Base-by-base conservation (phyloP, 1,140 invertebrate species). In the Apis dorsata region DNA sequence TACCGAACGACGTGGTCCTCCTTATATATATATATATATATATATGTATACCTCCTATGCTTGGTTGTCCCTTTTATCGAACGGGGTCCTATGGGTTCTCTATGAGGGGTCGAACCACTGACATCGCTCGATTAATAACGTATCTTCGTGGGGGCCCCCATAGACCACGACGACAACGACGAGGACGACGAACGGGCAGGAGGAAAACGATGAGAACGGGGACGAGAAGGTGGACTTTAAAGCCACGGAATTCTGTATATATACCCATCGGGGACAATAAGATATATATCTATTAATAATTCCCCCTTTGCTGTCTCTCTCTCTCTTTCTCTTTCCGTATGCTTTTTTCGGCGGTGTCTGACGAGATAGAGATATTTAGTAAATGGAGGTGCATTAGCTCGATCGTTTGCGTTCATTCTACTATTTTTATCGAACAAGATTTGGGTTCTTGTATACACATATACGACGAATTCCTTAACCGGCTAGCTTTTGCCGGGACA, bases 91-190 rank as follows among this genome's bases (percentile, higher is more conserved):
- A 89, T 89, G 87, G 87, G 85, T 88, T 88, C 89, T 89, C 90
- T 90, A 90, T 90, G 88, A 90, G 90, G 88, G 89, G 90, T 90
- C 90, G 90, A 90, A 90, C 83, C 86, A 90, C 90, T 89, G 89
- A 90, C 89, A 88, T 90, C 88, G 85, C 28, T 85, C 89, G 90
- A 90, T 90, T 88, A 87, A 88, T 89, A 90, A 87, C 83, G 86
- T 79, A 81, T 85, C 89, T 85, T 90, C 88, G 85, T 87, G 87
- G 86, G 86, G 83, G 86, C 85, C 85, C 81, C 65, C 88, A 78
- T 87, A 81, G 85, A 69, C 83, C 82, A 89, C 82, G 88, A 84
- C 78, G 69, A 28, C 51, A 55, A 62, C 68, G 79, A 82, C 44
- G 69, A 81, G 24, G 62, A 63, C 57, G 74, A 80, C 66, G 73